phyloP scores from a whole-genome alignment of 2,888 invertebrate genomes.

The Hecatera dysodea region DNA sequence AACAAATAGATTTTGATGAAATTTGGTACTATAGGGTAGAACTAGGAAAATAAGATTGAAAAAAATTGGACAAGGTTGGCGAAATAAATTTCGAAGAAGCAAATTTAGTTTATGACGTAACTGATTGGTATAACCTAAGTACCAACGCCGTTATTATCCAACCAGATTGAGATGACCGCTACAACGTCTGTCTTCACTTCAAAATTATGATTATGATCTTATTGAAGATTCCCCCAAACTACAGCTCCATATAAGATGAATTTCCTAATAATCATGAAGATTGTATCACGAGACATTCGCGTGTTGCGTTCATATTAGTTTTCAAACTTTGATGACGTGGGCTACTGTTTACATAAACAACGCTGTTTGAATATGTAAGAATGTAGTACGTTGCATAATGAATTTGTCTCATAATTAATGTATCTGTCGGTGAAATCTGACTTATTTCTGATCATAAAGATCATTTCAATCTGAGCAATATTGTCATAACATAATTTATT shows the following conservation, averaged over 20 bases:
- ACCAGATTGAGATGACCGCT: background rate
- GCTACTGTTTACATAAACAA: constrained; percentile 27
- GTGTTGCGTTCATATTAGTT: constrained; percentile 35
- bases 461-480: no score
- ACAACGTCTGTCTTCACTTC: background rate
- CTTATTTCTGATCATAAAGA: no score
- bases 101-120: no score
- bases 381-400: background rate
- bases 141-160: background rate
- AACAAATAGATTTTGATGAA: no score
- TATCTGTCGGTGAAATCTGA: no score
- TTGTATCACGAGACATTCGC: constrained; percentile 28
- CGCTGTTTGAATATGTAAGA: background rate
- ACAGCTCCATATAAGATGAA: background rate
- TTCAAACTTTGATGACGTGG: constrained; percentile 36
- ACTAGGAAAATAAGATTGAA: no score
- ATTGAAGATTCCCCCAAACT: constrained; percentile 3
- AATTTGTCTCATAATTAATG: no score
- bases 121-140: no score
- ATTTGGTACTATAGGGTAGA: no score
- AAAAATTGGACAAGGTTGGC: no score
- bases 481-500: no score
- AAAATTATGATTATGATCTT: background rate
- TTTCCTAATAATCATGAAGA: constrained; percentile 7
- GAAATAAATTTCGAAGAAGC: no score